phyloP scores from a whole-genome alignment of 1,140 invertebrate genomes.

The Chironomus tepperi region DNA sequence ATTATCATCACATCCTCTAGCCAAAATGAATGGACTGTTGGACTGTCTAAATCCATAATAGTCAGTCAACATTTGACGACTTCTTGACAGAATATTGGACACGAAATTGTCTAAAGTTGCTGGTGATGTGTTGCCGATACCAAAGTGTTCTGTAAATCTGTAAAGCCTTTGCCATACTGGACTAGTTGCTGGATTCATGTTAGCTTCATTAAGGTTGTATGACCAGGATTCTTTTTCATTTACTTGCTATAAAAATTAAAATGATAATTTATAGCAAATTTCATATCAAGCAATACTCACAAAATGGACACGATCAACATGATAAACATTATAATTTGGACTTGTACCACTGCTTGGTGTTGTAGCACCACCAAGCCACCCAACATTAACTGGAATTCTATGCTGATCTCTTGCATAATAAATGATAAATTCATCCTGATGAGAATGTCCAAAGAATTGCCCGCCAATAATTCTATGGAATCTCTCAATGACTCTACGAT shows the following conservation, averaged over 20 bases:
- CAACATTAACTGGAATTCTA: slow-evolving; percentile 44
- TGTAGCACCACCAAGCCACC: slow-evolving; percentile 67
- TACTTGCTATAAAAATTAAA: slow-evolving; percentile 28
- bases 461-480: slow-evolving; percentile 58
- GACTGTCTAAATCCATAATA: slow-evolving; percentile 35
- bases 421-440: slow-evolving; percentile 63
- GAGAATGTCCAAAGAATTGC: slow-evolving; percentile 74
- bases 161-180: slow-evolving; percentile 60
- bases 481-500: slow-evolving; percentile 47
- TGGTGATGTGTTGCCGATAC: slow-evolving; percentile 42
- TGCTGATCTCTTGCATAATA: slow-evolving; percentile 46
- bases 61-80: slow-evolving; percentile 31
- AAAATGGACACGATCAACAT: slow-evolving; percentile 49
- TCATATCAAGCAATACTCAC: slow-evolving; percentile 44
- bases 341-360: slow-evolving; percentile 58
- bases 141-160: slow-evolving; percentile 56
- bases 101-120: slow-evolving; percentile 43
- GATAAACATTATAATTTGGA: slow-evolving; percentile 71
- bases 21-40: slow-evolving; percentile 40
- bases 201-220: slow-evolving; percentile 68
- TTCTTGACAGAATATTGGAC: slow-evolving; percentile 40
- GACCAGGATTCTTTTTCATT: slow-evolving; percentile 62
- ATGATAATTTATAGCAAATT: background rate
- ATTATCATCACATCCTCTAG: slow-evolving; percentile 37
- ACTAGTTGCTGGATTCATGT: slow-evolving; percentile 42